Evolutionary conservation across 2,113 vertebrate genomes (phyloP).

Genomic region (Mandrillus leucophaeus): DNA sequence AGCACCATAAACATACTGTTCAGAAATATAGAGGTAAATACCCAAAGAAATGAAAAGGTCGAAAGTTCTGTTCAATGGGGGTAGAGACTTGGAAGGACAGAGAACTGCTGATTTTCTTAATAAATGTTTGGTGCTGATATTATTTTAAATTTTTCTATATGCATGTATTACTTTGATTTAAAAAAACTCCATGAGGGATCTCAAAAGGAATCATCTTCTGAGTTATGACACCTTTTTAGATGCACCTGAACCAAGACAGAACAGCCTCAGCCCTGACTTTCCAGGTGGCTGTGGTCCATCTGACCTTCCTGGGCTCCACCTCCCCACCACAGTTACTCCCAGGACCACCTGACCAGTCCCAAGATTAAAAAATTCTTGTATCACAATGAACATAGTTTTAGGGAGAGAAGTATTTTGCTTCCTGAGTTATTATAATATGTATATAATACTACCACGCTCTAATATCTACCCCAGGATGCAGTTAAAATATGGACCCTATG

Average conservation of each 20-base stretch:
- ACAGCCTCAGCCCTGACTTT: not conserved
- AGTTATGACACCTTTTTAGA: not conserved
- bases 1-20: not conserved
- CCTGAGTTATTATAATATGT: not conserved
- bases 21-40: not conserved
- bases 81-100: not conserved
- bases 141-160: not conserved
- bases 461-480: not conserved
- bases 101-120: not conserved
- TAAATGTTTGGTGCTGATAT: not conserved
- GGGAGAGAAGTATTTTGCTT: not conserved
- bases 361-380: not conserved
- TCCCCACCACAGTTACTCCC: not conserved
- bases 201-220: not conserved
- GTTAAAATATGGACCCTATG: not conserved
- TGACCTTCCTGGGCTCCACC: not conserved
- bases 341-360: not conserved
- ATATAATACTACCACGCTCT: not conserved
- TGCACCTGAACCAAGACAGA: not conserved
- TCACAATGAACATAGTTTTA: not conserved
- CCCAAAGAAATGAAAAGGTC: not conserved
- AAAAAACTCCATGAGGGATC: not conserved
- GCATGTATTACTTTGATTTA: not conserved
- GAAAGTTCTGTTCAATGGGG: not conserved
- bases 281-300: too few species aligned